Evolutionary conservation across 2,113 vertebrate species (phyloP).

Genomic region (Oplegnathus fasciatus): DNA sequence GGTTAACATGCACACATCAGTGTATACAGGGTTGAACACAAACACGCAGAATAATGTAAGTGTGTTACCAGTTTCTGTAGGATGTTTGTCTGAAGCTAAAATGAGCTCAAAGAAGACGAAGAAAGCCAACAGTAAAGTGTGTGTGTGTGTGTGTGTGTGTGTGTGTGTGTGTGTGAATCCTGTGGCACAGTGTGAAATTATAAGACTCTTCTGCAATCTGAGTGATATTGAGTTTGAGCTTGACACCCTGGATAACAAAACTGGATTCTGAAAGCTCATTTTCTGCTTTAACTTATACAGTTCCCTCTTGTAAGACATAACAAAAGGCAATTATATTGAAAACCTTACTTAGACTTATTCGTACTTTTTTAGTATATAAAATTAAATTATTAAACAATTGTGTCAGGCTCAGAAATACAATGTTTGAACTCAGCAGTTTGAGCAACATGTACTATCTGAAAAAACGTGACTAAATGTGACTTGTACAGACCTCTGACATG

Average conservation of each 20-base stretch:
- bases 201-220: neutral
- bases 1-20: conserved; percentile 11
- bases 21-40: neutral
- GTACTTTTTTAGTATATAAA: neutral
- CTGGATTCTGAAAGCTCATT: neutral
- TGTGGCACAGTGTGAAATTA: neutral
- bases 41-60: neutral
- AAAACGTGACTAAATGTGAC: neutral
- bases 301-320: neutral
- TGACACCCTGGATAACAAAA: neutral
- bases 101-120: neutral
- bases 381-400: neutral
- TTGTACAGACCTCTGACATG: neutral
- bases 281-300: neutral
- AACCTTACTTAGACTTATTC: neutral
- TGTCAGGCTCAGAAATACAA: neutral
- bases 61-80: neutral
- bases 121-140: neutral
- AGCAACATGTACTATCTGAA: neutral
- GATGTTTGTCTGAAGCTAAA: neutral
- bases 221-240: neutral
- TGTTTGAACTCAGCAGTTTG: neutral
- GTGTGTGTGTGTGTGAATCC: neutral
- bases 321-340: neutral
- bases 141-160: neutral